Evolutionary conservation across 2,797 vertebrate genomes (phyloP), one percentile per base, ranked within the genome.

Genomic region (Loris lydekkerianus): DNA sequence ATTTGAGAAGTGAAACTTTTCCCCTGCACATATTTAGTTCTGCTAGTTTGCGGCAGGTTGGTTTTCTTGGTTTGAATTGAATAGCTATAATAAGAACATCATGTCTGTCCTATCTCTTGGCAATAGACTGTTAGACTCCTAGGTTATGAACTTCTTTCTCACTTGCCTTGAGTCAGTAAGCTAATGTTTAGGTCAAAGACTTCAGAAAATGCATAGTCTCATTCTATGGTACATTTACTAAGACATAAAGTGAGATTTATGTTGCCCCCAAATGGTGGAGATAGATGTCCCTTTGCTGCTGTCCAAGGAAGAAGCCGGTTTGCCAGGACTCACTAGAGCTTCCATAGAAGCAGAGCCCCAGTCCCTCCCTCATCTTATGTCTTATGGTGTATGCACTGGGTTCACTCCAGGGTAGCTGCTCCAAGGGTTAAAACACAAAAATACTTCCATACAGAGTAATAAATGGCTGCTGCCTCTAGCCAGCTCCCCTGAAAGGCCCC

Each of bases 1-100:
- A 87, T 82, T 85, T 75, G 86, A 96, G 89, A 93, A 94, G 63
- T 73, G 89, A 61, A 80, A 76, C 86, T 94, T 86, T 89, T 70
- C 34, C 23, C 67, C 72, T 72, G 80, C 46, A 73, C 14, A 8
- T 58, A 43, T 70, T 34, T 82, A 72, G 49, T 83, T 89, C 81
- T 76, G 34, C 63, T 90, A 37, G 40, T 84, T 69, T 89, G 89
- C 83, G 72, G 84, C 86, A 91, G 70, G 89, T 91, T 43, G 5
- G 3, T 77, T 77, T 96, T 82, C 90, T 85, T 83, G 31, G 69
- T 85, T 65, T 90, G 37, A 23, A 49, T 65, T 90, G 37, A 23
- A 49, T 34, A 56, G 37, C 88, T 60, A 17, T 31, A 67, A 63
- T 49, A 86, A 86, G 87, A 96, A 77, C 6, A 29, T 61, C 9